These are phyloP conservation scores for Flabesymbios commensalis DNA, from an alignment of 2,888 invertebrate genomes.

Conservation along the genomic window DNA sequence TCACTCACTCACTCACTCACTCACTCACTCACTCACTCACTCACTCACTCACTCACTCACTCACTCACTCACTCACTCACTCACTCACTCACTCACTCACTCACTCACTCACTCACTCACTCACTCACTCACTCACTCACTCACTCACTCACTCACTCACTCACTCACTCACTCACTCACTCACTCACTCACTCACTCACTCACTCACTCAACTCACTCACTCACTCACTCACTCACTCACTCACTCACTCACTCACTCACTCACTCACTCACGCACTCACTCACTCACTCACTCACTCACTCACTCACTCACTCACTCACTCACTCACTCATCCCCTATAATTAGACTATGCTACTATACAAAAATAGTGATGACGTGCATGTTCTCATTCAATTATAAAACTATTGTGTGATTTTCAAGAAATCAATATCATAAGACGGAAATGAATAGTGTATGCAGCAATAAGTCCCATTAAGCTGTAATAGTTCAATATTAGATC, in stretches of 20 bases:
- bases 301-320: not conserved
- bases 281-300: not conserved
- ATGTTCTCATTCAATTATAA: too few species aligned
- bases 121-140: not conserved
- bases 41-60: conserved; percentile 3
- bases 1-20: not conserved
- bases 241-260: not conserved
- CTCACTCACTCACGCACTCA: not conserved
- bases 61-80: not conserved
- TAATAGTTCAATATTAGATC: too few species aligned
- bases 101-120: not conserved
- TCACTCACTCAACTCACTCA: not conserved
- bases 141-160: conserved; percentile 1
- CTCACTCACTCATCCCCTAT: too few species aligned
- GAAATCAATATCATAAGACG: too few species aligned
- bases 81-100: not conserved
- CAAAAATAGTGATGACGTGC: too few species aligned
- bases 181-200: not conserved
- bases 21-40: not conserved
- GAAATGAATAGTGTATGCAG: too few species aligned
- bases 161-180: not conserved
- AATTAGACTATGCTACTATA: too few species aligned
- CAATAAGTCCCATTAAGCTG: too few species aligned
- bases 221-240: not conserved
- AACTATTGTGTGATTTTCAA: too few species aligned